phyloP scores from a whole-genome alignment of 2,888 invertebrate genomes.

The Salpingus planirostris region DNA sequence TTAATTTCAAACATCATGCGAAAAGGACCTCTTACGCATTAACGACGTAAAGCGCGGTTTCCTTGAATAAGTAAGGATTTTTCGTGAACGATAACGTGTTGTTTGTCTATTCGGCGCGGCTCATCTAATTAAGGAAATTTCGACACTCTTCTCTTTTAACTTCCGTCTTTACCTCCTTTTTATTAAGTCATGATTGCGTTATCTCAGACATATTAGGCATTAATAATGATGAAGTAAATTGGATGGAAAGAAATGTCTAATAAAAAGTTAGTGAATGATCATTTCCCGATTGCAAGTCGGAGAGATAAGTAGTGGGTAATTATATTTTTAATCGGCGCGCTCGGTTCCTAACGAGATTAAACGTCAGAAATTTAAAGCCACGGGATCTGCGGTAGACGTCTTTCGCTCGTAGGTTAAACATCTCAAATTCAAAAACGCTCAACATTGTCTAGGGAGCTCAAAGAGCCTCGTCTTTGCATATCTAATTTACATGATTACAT shows the following conservation, averaged over 20 bases:
- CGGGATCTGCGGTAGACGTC: too few species aligned
- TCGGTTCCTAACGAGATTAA: too few species aligned
- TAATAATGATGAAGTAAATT: too few species aligned
- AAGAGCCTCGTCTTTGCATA: slow-evolving; percentile 30
- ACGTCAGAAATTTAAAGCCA: too few species aligned
- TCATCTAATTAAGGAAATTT: slow-evolving; percentile 19
- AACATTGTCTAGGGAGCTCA: slow-evolving; percentile 19
- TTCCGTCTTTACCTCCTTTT: slow-evolving; percentile 14
- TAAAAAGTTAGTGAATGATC: too few species aligned
- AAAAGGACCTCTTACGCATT: slow-evolving; percentile 2
- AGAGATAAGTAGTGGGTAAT: too few species aligned
- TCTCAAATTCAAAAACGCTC: slow-evolving; percentile 18
- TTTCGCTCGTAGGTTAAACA: slow-evolving; percentile 17
- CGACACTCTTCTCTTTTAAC: slow-evolving; percentile 18
- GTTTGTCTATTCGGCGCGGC: slow-evolving; percentile 18
- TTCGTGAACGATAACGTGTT: slow-evolving; percentile 17
- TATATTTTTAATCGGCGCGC: too few species aligned
- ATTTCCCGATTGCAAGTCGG: too few species aligned
- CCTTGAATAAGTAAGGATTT: slow-evolving; percentile 21
- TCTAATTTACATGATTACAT: slow-evolving; percentile 37
- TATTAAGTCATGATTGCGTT: slow-evolving; percentile 16
- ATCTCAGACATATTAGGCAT: slow-evolving; percentile 14
- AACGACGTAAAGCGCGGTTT: slow-evolving; percentile 8
- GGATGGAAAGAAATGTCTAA: too few species aligned
- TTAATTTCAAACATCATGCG: slow-evolving; percentile 1